Conservation (phyloP, 2,888 invertebrate genomes). For the Harpalus rubripes region DNA sequence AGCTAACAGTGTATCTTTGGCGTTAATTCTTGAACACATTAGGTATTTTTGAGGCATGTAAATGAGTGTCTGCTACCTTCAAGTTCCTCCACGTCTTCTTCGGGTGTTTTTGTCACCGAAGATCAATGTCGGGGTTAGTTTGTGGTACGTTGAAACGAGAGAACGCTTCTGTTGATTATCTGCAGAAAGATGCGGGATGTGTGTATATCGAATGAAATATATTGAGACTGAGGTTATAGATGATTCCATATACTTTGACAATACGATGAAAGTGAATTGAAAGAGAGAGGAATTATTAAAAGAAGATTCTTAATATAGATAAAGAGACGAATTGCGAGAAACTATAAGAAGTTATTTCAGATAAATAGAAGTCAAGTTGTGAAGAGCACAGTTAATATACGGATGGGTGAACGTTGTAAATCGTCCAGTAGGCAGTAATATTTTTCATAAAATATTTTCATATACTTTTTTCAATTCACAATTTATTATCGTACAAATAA, state of each 20-base stretch:
- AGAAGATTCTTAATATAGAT: too few relatives aligned
- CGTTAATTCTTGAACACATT: conserved; percentile 21
- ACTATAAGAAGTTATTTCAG: too few relatives aligned
- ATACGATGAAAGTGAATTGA: background rate
- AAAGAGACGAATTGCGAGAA: too few relatives aligned
- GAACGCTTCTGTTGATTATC: conserved; percentile 45
- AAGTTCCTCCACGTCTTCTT: conserved; percentile 41
- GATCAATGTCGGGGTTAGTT: conserved; percentile 64
- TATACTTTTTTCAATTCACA: too few relatives aligned
- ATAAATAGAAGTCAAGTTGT: too few relatives aligned
- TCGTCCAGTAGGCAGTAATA: too few relatives aligned
- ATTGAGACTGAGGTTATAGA: background rate
- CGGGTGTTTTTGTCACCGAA: conserved; percentile 61
- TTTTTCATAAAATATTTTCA: too few relatives aligned
- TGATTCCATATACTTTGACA: background rate
- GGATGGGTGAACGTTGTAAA: too few relatives aligned
- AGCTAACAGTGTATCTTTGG: too few relatives aligned
- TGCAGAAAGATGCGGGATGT: background rate
- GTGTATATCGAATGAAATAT: background rate
- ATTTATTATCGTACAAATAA: too few relatives aligned
- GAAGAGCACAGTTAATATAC: too few relatives aligned
- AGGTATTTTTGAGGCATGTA: conserved; percentile 63
- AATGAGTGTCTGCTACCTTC: background rate
- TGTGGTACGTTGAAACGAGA: conserved; percentile 39
- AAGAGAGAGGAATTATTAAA: too few relatives aligned